Evolutionary conservation across 2,113 vertebrate genomes (phyloP).

Genomic region (Condylura cristata): DNA sequence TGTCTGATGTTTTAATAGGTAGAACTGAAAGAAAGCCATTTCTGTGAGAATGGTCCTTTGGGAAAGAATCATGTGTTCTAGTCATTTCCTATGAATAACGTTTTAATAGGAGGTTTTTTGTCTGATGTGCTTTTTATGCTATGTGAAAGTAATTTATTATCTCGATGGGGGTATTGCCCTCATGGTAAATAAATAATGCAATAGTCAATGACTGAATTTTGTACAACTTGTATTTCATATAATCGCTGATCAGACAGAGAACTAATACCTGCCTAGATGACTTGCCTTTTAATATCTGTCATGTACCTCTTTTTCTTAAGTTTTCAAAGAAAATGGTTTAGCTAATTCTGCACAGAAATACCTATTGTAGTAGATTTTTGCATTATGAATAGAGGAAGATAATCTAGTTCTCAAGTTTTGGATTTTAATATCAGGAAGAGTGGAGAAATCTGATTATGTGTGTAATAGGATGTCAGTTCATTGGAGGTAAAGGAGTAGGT

Average conservation of each 20-base stretch:
- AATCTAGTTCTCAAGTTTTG: not conserved
- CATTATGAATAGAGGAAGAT: not conserved
- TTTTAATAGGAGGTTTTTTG: not conserved
- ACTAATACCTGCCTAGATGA: not conserved
- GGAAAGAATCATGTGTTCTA: not conserved
- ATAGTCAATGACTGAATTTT: not conserved
- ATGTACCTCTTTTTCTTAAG: not conserved
- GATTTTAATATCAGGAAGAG: not conserved
- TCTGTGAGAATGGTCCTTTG: rapidly evolving
- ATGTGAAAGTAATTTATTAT: not conserved
- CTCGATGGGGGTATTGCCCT: not conserved
- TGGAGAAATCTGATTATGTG: not conserved
- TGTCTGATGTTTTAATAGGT: not conserved
- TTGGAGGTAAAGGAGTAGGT: not conserved
- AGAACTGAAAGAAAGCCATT: not conserved
- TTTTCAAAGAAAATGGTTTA: not conserved
- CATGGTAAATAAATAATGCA: not conserved
- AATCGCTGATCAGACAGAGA: not conserved
- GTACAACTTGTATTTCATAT: not conserved
- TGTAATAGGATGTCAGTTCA: not conserved
- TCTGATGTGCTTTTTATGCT: not conserved
- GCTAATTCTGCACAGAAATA: not conserved
- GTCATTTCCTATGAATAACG: not conserved
- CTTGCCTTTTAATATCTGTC: not conserved
- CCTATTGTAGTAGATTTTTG: not conserved